These are phyloP conservation scores for Siderastrea siderea DNA, from an alignment of 92 coral and sea anemone species.

Conservation along the genomic window DNA sequence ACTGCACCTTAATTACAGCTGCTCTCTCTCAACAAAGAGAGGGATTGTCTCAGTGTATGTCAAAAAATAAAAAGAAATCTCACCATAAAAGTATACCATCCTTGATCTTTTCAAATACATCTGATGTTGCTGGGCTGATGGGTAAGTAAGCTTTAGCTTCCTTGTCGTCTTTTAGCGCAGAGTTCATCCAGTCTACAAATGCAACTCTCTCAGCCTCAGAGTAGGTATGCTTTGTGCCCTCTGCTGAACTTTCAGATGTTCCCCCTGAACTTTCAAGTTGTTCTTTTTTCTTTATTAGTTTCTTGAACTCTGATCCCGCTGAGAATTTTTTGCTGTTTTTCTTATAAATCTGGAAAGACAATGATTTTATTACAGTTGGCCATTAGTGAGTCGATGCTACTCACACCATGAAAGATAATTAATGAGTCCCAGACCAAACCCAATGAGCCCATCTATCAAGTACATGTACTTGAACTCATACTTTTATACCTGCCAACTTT, in stretches of 20 bases:
- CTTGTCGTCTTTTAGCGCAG: constrained; percentile 77
- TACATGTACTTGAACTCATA: too few species aligned
- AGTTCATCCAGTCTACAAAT: constrained; percentile 96
- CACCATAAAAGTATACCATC: constrained; percentile 95
- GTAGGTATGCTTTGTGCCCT: constrained; percentile 91
- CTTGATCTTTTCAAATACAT: constrained; percentile 81
- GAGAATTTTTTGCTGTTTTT: constrained; percentile 53
- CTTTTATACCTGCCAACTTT: too few species aligned
- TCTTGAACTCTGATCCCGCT: constrained; percentile 66
- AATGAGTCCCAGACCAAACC: too few species aligned
- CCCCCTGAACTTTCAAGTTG: constrained; percentile 84
- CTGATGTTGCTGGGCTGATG: constrained; percentile 73
- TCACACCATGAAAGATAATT: too few species aligned
- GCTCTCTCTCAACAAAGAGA: too few species aligned
- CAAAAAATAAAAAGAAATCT: neutral
- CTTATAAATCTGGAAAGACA: constrained; percentile 38
- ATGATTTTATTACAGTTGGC: neutral
- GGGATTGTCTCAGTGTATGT: neutral
- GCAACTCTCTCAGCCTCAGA: constrained; percentile 94
- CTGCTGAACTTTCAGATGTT: constrained; percentile 89
- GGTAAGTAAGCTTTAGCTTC: constrained; percentile 77
- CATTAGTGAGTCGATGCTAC: too few species aligned
- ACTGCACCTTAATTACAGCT: too few species aligned
- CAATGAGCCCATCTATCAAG: too few species aligned
- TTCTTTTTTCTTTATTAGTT: constrained; percentile 75